Conservation (phyloP, 2,797 vertebrate genomes). For the Pseudochirops corinnae region DNA sequence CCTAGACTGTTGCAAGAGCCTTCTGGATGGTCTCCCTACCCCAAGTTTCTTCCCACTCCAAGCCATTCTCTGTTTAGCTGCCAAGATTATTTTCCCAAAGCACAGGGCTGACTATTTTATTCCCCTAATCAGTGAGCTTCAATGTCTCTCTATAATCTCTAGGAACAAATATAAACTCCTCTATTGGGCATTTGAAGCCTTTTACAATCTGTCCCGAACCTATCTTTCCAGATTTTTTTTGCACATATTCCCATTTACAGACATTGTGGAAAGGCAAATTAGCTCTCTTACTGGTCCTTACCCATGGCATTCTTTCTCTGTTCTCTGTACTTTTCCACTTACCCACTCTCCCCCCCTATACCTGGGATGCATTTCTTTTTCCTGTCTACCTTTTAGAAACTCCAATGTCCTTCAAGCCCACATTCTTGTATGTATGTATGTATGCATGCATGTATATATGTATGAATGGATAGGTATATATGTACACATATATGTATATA, state of each 20-base stretch:
- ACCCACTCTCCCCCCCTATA: not conserved
- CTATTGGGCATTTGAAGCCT: not conserved
- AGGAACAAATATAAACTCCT: not conserved
- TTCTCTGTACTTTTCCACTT: not conserved
- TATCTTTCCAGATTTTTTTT: not conserved
- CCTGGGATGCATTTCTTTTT: not conserved
- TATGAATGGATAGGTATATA: too few species aligned
- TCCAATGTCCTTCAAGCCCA: not conserved
- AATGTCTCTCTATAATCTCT: not conserved
- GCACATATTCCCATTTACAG: not conserved
- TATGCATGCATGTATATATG: too few species aligned
- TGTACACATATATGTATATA: too few species aligned
- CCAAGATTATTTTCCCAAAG: not conserved
- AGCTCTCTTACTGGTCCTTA: not conserved
- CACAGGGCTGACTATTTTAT: not conserved
- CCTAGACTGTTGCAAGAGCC: not conserved
- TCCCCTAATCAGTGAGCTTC: not conserved
- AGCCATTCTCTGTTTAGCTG: not conserved
- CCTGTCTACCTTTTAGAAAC: not conserved
- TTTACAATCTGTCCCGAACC: not conserved
- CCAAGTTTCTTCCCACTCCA: not conserved
- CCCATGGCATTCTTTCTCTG: not conserved
- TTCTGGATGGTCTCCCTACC: not conserved
- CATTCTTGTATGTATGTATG: not conserved
- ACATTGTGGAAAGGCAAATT: not conserved